Percentiles rank a stretch among this genome's conserved stretches.
phyloP scores from a whole-genome alignment of 2,113 vertebrate genomes.

The Oenanthe melanoleuca region DNA sequence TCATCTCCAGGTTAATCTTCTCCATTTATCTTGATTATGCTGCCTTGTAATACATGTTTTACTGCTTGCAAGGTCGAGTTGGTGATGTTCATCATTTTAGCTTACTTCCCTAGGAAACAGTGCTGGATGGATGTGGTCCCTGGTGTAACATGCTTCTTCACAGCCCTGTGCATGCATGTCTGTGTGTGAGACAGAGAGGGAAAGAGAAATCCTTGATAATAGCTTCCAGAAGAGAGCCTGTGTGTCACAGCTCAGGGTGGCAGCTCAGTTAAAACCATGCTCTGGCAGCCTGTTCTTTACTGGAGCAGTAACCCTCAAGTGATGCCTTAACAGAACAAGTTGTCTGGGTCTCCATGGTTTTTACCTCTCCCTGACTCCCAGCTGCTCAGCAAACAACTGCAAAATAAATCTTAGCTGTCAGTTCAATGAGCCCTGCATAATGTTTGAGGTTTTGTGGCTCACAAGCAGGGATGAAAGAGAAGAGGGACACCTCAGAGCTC shows the following conservation, averaged over 20 bases:
- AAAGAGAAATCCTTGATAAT: not conserved
- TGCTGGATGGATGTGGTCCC: not conserved
- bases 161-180: not conserved
- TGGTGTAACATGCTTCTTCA: not conserved
- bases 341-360: not conserved
- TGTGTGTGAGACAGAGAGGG: not conserved
- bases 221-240: not conserved
- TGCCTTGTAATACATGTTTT: conserved; percentile 42
- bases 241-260: not conserved
- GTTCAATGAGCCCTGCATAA: not conserved
- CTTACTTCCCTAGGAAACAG: conserved; percentile 25
- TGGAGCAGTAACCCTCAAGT: not conserved
- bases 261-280: not conserved
- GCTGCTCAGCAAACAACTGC: not conserved
- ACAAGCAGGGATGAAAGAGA: not conserved
- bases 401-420: conserved; percentile 13
- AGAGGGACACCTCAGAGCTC: not conserved
- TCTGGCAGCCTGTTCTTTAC: not conserved
- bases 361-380: not conserved
- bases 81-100: conserved; percentile 32
- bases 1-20: conserved; percentile 39
- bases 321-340: not conserved
- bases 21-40: conserved; percentile 48
- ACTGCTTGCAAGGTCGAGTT: conserved; percentile 5
- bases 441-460: not conserved